Evolutionary conservation across 1,140 invertebrate species (phyloP).

Genomic region (Diorhabda carinulata): DNA sequence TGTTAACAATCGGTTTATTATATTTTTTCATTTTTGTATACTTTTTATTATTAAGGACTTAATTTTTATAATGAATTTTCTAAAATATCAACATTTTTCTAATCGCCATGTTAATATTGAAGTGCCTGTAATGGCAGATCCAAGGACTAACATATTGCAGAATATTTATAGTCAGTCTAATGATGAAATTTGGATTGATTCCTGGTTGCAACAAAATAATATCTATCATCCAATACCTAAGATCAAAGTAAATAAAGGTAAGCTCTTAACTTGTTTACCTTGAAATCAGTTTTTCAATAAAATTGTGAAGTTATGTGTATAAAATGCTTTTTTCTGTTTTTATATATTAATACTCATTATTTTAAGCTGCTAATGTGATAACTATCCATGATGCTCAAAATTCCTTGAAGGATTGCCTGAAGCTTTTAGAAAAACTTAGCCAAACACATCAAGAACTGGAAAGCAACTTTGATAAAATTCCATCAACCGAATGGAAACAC

Average conservation of each 20-base stretch:
- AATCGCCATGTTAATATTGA: slow-evolving; percentile 14
- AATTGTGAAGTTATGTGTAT: too few species aligned
- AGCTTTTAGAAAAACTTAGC: slow-evolving; percentile 48
- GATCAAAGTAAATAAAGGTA: slow-evolving; percentile 23
- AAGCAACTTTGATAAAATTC: slow-evolving; percentile 47
- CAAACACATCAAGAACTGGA: slow-evolving; percentile 47
- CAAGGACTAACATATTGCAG: slow-evolving; percentile 20
- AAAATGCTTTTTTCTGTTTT: too few species aligned
- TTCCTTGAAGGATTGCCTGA: slow-evolving; percentile 36
- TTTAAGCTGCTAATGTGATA: slow-evolving; percentile 24
- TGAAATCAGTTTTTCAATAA: too few species aligned
- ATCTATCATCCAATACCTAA: slow-evolving; percentile 29
- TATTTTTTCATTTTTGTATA: not conserved
- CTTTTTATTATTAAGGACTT: not conserved
- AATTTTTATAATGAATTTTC: slow-evolving; percentile 19
- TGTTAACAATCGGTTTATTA: slow-evolving; percentile 25
- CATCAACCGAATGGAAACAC: slow-evolving; percentile 53
- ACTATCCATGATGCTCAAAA: slow-evolving; percentile 36
- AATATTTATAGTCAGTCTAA: slow-evolving; percentile 22
- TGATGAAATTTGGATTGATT: slow-evolving; percentile 34
- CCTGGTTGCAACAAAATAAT: slow-evolving; percentile 32
- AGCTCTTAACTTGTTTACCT: not conserved
- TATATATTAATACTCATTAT: not conserved
- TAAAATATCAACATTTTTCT: slow-evolving; percentile 18
- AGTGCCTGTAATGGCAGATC: slow-evolving; percentile 11